Conservation (phyloP, 2,888 invertebrate species). For the Gastracanthus pulcherrimus region DNA sequence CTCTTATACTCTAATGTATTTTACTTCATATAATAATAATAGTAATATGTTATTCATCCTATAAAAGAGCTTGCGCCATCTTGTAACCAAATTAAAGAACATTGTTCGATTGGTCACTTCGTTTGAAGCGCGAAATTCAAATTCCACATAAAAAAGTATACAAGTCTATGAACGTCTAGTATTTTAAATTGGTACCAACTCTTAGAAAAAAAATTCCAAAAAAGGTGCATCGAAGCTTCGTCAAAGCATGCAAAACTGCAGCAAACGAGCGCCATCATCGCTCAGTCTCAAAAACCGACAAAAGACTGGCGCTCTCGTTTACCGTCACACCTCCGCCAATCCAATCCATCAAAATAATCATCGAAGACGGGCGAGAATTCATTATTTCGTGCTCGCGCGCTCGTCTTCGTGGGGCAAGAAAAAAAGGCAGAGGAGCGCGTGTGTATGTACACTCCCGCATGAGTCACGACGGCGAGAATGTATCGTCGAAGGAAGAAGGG, state of each 20-base stretch:
- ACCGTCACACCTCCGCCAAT: background rate
- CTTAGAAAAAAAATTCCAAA: too few species aligned
- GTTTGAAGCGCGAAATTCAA: too few species aligned
- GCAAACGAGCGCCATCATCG: background rate
- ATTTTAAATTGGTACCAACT: too few species aligned
- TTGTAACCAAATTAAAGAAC: too few species aligned
- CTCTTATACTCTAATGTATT: too few species aligned
- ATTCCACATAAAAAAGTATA: too few species aligned
- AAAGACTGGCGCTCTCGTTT: background rate
- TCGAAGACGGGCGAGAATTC: background rate
- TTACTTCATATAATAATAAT: too few species aligned
- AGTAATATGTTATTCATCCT: too few species aligned
- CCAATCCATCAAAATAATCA: slow-evolving; percentile 18
- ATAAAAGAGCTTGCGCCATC: too few species aligned
- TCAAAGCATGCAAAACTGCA: background rate
- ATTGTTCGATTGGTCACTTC: too few species aligned
- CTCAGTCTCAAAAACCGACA: background rate
- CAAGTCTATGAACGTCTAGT: background rate
- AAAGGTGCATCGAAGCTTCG: too few species aligned
- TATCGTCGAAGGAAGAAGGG: slow-evolving; percentile 11
- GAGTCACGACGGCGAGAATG: slow-evolving; percentile 52
- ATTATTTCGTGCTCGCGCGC: background rate
- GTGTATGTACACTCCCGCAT: slow-evolving; percentile 15
- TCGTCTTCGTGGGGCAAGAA: background rate
- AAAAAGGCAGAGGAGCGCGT: background rate